Evolutionary conservation across 2,888 invertebrate species (phyloP), one percentile per base, ranked within the genome.

Genomic region (Acheta domesticus): DNA sequence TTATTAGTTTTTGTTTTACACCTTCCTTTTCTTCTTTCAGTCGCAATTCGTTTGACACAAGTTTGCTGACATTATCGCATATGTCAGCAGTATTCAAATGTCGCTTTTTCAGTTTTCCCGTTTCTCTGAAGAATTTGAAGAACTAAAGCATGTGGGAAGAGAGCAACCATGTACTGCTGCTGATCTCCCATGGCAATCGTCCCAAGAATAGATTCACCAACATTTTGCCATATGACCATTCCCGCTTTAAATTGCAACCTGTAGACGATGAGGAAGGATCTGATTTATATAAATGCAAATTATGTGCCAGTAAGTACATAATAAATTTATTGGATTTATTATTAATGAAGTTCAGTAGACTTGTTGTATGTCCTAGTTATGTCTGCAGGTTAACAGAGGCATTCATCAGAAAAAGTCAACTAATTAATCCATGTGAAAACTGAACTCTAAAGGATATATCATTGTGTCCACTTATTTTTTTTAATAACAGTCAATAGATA

Each of bases 171-270:
- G 96, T 86, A 92, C 94, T 36, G 97, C 97, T 79, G 97, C 99
- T 19, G 98, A 99, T 89, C 89, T 98, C 84, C 96, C 98, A 20
- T 95, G n/a, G 95, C 85, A 99, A 99, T 89, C 91, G 99, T 76
- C 97, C 97, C 50, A 99, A 99, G 90, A 99, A 99, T 90, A 92
- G 98, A 76, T 99, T 99, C 89, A 99, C 99, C 81, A 99, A 99
- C 89, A 99, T 99, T 87, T 90, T 99, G 83, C 98, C 99, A 0
- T 99, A 98, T 88, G 98, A 98, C 88, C 98, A 98, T 88, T 97
- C 97, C 80, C 92, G 98, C 82, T 96, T 96, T 86, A 97, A 97
- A 87, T 90, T 98, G 83, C 95, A 96, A 86, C 96, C 97, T 12
- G 96, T 96, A 11, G 97, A 97, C 88, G 96, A 96, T 87, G 96